Conservation (phyloP, 1,140 invertebrate genomes). For the Chelonus insularis region DNA sequence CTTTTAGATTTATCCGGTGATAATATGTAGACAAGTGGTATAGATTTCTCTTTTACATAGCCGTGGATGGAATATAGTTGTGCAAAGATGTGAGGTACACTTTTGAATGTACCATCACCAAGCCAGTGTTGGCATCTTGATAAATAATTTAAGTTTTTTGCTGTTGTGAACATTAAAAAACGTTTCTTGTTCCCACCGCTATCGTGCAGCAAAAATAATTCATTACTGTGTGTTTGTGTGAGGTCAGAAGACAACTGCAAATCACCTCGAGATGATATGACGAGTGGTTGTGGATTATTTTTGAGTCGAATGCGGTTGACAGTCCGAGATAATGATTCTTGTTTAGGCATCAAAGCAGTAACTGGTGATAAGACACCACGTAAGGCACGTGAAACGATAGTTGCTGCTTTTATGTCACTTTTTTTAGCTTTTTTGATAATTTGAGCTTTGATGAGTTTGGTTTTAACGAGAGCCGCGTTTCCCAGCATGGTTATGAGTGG, state of each 20-base stretch:
- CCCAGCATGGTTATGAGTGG: neutral
- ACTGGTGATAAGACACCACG: too few species aligned
- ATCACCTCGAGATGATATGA: neutral
- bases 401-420: neutral
- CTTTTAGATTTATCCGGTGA: too few species aligned
- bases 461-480: neutral
- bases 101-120: too few species aligned
- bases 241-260: neutral
- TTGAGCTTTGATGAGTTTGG: neutral
- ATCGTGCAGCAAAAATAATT: neutral
- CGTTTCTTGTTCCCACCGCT: neutral
- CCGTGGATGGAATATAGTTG: too few species aligned
- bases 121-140: neutral
- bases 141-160: neutral
- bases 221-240: neutral
- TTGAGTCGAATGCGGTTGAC: neutral
- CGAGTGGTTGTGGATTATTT: neutral
- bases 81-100: too few species aligned
- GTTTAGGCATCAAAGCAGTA: neutral
- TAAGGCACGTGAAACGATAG: neutral
- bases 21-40: too few species aligned
- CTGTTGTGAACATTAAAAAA: neutral
- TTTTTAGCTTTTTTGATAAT: slow-evolving; percentile 7
- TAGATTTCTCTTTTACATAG: too few species aligned
- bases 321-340: neutral